Conservation (phyloP, 2,113 vertebrate species). For the Callipepla californica region DNA sequence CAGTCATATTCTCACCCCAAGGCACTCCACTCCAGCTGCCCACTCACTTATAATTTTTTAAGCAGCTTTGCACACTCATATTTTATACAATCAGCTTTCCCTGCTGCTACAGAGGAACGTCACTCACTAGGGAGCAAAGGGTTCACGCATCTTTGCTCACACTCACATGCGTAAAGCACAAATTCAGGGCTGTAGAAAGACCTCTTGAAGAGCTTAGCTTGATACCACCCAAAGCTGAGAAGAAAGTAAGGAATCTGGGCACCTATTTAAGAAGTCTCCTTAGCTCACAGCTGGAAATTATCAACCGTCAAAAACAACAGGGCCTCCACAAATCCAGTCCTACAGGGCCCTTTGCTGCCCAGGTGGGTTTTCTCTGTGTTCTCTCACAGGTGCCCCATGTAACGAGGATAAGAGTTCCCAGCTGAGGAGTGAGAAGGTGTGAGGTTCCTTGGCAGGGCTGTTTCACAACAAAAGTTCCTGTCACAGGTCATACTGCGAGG, state of each 20-base stretch:
- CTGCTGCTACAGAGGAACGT: not conserved
- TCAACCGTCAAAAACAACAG: not conserved
- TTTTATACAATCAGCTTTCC: not conserved
- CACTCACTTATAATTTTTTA: not conserved
- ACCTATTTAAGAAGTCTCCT: not conserved
- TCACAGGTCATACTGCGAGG: not conserved
- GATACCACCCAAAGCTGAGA: not conserved
- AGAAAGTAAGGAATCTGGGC: not conserved
- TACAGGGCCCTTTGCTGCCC: not conserved
- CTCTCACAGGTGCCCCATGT: not conserved
- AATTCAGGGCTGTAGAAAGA: not conserved
- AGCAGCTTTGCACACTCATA: not conserved
- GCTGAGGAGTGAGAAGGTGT: not conserved
- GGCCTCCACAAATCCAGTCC: not conserved
- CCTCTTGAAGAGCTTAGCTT: not conserved
- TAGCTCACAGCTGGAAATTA: not conserved
- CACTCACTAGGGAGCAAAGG: not conserved
- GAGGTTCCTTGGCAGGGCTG: not conserved
- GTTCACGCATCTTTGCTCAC: not conserved
- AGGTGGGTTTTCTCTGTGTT: rapidly evolving
- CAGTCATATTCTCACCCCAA: not conserved
- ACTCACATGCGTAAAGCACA: not conserved
- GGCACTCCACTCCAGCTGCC: not conserved
- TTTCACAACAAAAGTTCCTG: not conserved
- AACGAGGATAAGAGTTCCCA: not conserved